Base-by-base conservation (phyloP, 2,797 vertebrate genomes). In the Phalloptychus januarius region DNA sequence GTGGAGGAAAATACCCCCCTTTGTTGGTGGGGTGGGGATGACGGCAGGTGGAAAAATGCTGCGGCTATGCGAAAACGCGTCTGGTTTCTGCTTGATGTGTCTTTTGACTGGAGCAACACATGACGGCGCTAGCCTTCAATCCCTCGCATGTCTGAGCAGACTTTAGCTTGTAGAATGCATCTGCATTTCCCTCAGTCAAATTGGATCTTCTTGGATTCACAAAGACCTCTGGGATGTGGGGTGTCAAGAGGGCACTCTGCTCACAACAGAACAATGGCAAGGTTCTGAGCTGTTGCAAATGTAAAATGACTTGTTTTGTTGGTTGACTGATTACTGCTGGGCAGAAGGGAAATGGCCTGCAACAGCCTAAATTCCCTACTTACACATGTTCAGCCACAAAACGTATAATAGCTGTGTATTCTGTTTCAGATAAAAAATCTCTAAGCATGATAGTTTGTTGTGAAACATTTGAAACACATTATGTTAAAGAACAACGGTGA, bases 251-350 rank as follows among this genome's bases (percentile, higher is more conserved):
- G 83, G 71, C 84, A 73, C 54, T 78, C 81, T 80, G 83, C 83
- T 85, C 86, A 87, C 82, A 86, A 75, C 75, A 44, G 67, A 67
- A 85, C 58, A 78, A 86, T 87, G 88, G 75, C 80, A 87, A 79
- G 78, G 89, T 78, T 85, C 12, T 13, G 74, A 74, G 86, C 84
- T 85, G 86, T 90, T 93, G 86, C 73, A 83, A 70, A 80, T 72
- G 78, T 85, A 84, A 28, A 70, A 86, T 87, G 83, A 77, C 89
- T 88, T 70, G 85, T 91, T 89, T 89, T 91, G 90, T 91, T 87
- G 31, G 18, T 58, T 89, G 86, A 92, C 83, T 92, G 91, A 93
- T 92, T 89, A 91, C 83, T 76, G 56, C 44, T 74, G 86, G 79
- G 83, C 79, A 61, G 77, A 86, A 77, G 88, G 85, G 85, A 88